phyloP scores from a whole-genome alignment of 2,797 vertebrate genomes.

The Morus bassanus region DNA sequence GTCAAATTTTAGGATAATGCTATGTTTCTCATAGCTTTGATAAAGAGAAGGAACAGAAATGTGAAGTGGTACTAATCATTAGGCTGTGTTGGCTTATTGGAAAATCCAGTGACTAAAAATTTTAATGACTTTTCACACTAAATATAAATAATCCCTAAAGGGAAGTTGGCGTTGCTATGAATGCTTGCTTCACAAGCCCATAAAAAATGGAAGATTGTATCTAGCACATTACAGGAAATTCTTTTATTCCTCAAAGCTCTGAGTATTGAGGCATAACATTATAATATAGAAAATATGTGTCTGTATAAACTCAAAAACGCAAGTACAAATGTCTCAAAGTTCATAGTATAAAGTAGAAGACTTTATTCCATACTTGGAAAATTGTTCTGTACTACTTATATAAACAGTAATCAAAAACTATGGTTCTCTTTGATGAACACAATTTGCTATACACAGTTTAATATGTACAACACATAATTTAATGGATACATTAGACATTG shows the following conservation, averaged over 20 bases:
- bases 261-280: neutral
- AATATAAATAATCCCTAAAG: slow-evolving; percentile 62
- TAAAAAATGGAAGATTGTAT: slow-evolving; percentile 39
- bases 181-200: slow-evolving; percentile 25
- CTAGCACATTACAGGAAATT: slow-evolving; percentile 26
- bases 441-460: neutral
- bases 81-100: slow-evolving; percentile 38
- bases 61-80: slow-evolving; percentile 55
- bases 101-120: slow-evolving; percentile 52
- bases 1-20: slow-evolving; percentile 40
- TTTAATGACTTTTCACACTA: slow-evolving; percentile 66
- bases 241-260: slow-evolving; percentile 36
- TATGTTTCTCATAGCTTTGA: slow-evolving; percentile 29
- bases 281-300: neutral
- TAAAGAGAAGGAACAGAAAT: slow-evolving; percentile 44
- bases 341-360: neutral
- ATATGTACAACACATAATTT: neutral
- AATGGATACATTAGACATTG: neutral
- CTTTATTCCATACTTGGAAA: neutral
- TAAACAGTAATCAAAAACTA: neutral
- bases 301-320: neutral
- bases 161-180: neutral
- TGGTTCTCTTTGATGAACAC: neutral
- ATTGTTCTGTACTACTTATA: neutral
- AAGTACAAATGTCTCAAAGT: neutral